These are phyloP conservation scores for Amblyjoppa proteus DNA, from an alignment of 2,888 invertebrate genomes.

Conservation along the genomic window DNA sequence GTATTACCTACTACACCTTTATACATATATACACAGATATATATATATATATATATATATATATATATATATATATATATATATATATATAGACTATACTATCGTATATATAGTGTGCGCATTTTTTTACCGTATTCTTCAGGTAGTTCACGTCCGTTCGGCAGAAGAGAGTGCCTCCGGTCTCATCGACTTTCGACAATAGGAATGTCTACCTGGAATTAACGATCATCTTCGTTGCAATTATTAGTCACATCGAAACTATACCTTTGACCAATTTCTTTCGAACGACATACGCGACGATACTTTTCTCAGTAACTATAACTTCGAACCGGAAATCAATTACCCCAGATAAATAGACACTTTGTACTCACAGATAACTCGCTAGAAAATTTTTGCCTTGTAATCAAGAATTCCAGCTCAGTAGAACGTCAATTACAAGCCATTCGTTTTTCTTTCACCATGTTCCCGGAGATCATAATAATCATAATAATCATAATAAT, in stretches of 20 bases:
- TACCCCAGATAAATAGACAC: constrained; percentile 55
- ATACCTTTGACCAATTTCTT: background rate
- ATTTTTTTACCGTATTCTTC: constrained; percentile 61
- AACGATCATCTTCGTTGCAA: constrained; percentile 3
- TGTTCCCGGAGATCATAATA: background rate
- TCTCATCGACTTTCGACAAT: constrained; percentile 52
- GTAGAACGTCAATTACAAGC: constrained; percentile 57
- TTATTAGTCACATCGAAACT: background rate
- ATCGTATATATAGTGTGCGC: constrained; percentile 34
- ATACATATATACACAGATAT: constrained; percentile 5
- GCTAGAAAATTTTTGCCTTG: constrained; percentile 52
- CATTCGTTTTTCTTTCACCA: constrained; percentile 3
- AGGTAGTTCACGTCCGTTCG: constrained; percentile 41
- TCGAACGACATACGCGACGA: background rate
- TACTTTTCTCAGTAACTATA: constrained; percentile 2
- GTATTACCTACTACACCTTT: constrained; percentile 26
- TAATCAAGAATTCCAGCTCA: constrained; percentile 61
- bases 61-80: constrained; percentile 19
- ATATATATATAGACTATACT: background rate
- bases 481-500: background rate
- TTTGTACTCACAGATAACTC: constrained; percentile 16
- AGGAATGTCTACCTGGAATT: constrained; percentile 26
- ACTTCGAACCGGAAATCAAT: constrained; percentile 56
- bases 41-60: background rate
- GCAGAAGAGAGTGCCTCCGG: constrained; percentile 13